Percentiles rank a stretch among this genome's conserved stretches.
phyloP scores from a whole-genome alignment of 2,888 invertebrate species.

The Agrochola circellaris region DNA sequence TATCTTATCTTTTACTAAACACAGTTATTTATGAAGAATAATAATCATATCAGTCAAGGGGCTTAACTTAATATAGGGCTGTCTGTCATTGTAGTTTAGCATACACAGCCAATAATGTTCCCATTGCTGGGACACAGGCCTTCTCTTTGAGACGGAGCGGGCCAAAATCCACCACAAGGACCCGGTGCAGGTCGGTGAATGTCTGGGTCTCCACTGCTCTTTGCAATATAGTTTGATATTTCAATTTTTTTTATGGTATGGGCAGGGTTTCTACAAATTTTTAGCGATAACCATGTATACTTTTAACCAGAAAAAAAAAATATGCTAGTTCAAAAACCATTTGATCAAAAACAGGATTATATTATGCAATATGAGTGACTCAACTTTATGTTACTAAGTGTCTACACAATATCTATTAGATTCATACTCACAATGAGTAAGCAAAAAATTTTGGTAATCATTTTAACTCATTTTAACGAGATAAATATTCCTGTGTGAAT shows the following conservation, averaged over 20 bases:
- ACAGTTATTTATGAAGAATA: background rate
- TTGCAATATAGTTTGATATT: too few relatives aligned
- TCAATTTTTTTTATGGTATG: too few relatives aligned
- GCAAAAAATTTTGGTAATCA: background rate
- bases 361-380: background rate
- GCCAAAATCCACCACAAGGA: background rate
- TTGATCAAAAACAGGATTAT: background rate
- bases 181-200: too few relatives aligned
- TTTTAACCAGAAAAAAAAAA: too few relatives aligned
- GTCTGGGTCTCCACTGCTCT: too few relatives aligned
- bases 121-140: background rate
- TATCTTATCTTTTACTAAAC: constrained; percentile 22
- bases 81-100: background rate
- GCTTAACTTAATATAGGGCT: background rate
- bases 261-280: too few relatives aligned
- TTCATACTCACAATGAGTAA: constrained; percentile 35
- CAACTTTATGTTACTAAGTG: background rate
- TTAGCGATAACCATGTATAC: background rate
- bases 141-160: background rate
- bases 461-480: background rate
- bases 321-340: background rate
- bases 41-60: background rate
- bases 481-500: background rate
- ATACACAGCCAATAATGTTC: background rate
- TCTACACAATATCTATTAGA: background rate